Evolutionary conservation across 2,888 invertebrate genomes (phyloP).

Genomic region (Megaustenia siamemsis): DNA sequence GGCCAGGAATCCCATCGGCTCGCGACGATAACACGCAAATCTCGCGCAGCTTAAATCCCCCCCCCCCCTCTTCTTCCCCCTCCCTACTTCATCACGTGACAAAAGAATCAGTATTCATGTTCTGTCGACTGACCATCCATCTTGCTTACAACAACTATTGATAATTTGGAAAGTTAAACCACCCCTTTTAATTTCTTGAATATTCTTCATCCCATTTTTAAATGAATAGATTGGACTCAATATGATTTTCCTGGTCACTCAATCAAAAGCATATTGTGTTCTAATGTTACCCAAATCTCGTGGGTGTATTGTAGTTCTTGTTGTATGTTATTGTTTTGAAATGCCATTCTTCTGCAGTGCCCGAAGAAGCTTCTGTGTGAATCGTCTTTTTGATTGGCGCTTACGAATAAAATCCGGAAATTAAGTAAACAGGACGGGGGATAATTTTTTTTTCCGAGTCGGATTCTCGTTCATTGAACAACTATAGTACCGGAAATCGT

Average conservation of each 20-base stretch:
- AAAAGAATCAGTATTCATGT: background rate
- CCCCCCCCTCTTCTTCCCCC: too few relatives aligned
- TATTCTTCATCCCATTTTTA: too few relatives aligned
- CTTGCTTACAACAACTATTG: background rate
- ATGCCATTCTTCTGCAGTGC: background rate
- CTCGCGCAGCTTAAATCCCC: too few relatives aligned
- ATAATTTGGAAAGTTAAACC: background rate
- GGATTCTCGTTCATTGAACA: background rate
- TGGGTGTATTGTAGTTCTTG: too few relatives aligned
- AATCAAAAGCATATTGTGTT: too few relatives aligned
- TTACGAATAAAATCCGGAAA: background rate
- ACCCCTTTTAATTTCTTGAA: too few relatives aligned
- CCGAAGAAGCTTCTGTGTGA: background rate
- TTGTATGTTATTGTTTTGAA: too few relatives aligned
- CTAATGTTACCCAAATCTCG: too few relatives aligned
- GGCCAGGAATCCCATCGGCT: background rate
- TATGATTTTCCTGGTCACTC: too few relatives aligned
- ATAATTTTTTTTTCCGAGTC: background rate
- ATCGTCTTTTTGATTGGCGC: background rate
- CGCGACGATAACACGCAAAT: slow-evolving; percentile 11
- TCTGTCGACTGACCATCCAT: background rate
- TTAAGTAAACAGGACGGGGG: background rate
- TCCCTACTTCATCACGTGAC: slow-evolving; percentile 15
- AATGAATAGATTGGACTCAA: too few relatives aligned
- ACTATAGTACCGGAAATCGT: too few relatives aligned